phyloP scores from a whole-genome alignment of 2,888 invertebrate species.

The Temnothorax unifasciatus region DNA sequence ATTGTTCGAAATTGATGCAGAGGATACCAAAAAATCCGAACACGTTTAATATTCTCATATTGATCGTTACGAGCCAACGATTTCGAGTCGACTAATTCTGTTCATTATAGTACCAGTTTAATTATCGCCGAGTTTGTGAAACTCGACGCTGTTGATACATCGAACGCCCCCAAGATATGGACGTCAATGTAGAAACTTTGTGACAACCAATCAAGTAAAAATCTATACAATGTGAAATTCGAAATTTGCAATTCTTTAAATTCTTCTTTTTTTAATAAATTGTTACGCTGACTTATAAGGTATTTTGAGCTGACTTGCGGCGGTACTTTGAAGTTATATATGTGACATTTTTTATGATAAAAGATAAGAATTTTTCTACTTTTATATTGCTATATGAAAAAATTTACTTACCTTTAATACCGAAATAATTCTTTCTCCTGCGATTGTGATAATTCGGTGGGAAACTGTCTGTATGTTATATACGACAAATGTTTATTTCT shows the following conservation, averaged over 20 bases:
- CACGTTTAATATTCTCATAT: constrained; percentile 65
- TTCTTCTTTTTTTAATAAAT: not conserved
- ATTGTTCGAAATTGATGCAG: not conserved
- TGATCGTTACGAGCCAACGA: constrained; percentile 61
- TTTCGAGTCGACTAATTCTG: constrained; percentile 66
- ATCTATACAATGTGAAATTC: not conserved
- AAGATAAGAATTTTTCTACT: not conserved
- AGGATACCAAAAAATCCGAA: constrained; percentile 60
- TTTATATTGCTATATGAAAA: not conserved
- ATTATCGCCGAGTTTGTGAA: constrained; percentile 76
- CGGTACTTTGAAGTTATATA: not conserved
- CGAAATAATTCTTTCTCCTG: not conserved
- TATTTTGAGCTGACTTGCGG: not conserved
- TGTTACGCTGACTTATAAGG: not conserved
- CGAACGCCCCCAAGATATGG: constrained; percentile 68
- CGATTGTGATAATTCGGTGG: not conserved
- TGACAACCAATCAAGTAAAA: not conserved
- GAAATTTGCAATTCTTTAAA: not conserved
- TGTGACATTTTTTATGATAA: not conserved
- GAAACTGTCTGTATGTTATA: not conserved
- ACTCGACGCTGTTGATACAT: constrained; percentile 73
- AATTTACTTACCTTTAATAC: constrained; percentile 23
- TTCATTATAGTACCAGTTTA: constrained; percentile 50
- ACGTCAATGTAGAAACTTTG: not conserved
- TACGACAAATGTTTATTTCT: constrained; percentile 44